Evolutionary conservation across 1,140 invertebrate species (phyloP).

Genomic region (Heliconius hewitsoni): DNA sequence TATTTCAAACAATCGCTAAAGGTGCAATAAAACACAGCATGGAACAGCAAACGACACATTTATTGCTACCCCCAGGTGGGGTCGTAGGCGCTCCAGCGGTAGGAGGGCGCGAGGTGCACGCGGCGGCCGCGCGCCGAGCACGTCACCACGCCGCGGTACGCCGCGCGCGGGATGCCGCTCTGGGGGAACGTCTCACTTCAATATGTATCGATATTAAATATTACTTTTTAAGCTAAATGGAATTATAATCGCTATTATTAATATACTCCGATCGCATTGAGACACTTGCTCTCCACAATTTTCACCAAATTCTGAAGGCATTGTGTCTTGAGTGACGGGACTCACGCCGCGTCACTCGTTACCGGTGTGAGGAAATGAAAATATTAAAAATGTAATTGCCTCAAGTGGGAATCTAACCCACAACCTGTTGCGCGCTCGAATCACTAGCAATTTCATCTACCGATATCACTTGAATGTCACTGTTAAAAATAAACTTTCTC

Average conservation of each 20-base stretch:
- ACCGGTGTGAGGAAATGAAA: neutral
- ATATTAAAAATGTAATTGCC: too few relatives aligned
- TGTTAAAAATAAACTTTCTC: too few relatives aligned
- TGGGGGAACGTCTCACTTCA: neutral
- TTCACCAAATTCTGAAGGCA: too few relatives aligned
- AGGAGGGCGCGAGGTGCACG: neutral
- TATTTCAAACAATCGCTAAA: neutral
- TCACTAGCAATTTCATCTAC: too few relatives aligned
- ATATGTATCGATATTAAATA: too few relatives aligned
- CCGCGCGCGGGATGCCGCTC: neutral
- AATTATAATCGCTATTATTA: neutral
- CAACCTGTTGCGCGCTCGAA: neutral
- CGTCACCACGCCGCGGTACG: neutral
- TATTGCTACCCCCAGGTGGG: neutral
- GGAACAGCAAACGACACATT: neutral
- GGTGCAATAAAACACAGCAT: neutral
- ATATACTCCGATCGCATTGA: too few relatives aligned
- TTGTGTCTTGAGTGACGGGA: too few relatives aligned
- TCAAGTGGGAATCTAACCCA: neutral
- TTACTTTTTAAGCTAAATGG: too few relatives aligned
- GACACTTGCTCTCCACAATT: too few relatives aligned
- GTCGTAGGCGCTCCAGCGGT: neutral
- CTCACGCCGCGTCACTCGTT: too few relatives aligned
- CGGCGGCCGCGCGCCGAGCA: constrained; percentile 1
- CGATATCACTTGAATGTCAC: too few relatives aligned